phyloP scores from a whole-genome alignment of 1,140 invertebrate species.

The Drosophila pseudoobscura region DNA sequence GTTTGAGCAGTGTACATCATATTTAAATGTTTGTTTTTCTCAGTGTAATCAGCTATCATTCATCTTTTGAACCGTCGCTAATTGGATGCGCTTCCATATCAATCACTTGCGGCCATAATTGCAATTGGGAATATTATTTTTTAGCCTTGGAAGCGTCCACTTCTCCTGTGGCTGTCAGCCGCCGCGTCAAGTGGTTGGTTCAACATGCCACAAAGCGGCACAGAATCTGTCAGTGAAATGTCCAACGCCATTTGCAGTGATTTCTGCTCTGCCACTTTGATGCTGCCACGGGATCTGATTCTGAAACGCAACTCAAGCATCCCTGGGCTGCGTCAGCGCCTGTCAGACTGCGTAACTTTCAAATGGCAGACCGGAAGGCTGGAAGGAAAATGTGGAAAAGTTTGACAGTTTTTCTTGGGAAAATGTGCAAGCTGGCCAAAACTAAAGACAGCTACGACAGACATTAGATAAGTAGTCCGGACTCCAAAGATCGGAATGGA shows the following conservation, averaged over 20 bases:
- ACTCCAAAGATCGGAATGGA: no score
- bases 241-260: constrained; percentile 34
- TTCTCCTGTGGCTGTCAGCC: no score
- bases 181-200: constrained; percentile 21
- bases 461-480: no score
- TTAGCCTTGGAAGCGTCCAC: neutral
- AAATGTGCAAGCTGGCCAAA: neutral
- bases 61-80: constrained; percentile 13
- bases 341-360: constrained; percentile 15
- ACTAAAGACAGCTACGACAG: neutral
- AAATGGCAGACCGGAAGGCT: constrained; percentile 10
- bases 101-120: constrained; percentile 42
- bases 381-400: constrained; percentile 13
- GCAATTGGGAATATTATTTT: constrained; percentile 29
- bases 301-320: constrained; percentile 29
- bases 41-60: constrained; percentile 1
- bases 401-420: neutral
- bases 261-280: neutral
- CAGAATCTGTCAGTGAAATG: constrained; percentile 23
- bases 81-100: constrained; percentile 42
- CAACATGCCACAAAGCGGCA: constrained; percentile 21
- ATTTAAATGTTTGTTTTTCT: no score
- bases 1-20: no score
- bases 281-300: no score
- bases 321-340: constrained; percentile 4